Percentiles rank a stretch among this genome's conserved stretches.
Evolutionary conservation across 53 echinoderm and acorn worm species (phyloP).

Genomic region (Hippasteria phrygiana): DNA sequence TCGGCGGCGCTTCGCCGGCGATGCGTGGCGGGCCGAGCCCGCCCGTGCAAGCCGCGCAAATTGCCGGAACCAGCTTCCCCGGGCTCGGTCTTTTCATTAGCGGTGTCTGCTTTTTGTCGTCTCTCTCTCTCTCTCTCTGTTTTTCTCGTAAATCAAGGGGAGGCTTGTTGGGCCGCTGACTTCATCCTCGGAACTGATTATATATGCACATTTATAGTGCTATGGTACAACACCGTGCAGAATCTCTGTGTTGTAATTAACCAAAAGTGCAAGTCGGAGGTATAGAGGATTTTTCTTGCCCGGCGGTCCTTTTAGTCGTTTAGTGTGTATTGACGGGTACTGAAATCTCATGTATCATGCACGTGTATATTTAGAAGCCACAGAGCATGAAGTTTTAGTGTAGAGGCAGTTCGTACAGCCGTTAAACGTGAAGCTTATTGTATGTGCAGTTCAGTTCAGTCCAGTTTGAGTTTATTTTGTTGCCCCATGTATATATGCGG

Average conservation of each 20-base stretch:
- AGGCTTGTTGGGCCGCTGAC: neutral
- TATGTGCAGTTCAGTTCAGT: no score
- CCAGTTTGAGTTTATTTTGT: no score
- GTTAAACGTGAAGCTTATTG: neutral
- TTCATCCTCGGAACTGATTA: conserved; percentile 58
- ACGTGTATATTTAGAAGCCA: conserved; percentile 9
- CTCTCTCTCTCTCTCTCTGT: neutral
- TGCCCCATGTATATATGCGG: no score
- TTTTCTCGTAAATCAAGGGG: conserved; percentile 55
- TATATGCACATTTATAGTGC: conserved; percentile 51
- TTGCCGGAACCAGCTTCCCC: conserved; percentile 50
- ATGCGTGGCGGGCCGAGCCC: conserved; percentile 45
- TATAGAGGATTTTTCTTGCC: neutral
- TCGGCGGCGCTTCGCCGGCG: conserved; percentile 29
- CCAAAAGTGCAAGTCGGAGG: conserved; percentile 36
- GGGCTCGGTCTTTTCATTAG: conserved; percentile 39
- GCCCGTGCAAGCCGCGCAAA: conserved; percentile 48
- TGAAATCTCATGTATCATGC: neutral
- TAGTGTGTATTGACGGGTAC: neutral
- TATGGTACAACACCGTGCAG: neutral
- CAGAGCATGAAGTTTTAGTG: conserved; percentile 1
- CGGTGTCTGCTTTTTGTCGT: neutral
- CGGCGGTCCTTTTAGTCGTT: conserved; percentile 30
- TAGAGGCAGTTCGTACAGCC: neutral
- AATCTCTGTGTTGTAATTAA: conserved; percentile 40